Conservation (phyloP, 2,888 invertebrate species). For the Autographa pulchrina region DNA sequence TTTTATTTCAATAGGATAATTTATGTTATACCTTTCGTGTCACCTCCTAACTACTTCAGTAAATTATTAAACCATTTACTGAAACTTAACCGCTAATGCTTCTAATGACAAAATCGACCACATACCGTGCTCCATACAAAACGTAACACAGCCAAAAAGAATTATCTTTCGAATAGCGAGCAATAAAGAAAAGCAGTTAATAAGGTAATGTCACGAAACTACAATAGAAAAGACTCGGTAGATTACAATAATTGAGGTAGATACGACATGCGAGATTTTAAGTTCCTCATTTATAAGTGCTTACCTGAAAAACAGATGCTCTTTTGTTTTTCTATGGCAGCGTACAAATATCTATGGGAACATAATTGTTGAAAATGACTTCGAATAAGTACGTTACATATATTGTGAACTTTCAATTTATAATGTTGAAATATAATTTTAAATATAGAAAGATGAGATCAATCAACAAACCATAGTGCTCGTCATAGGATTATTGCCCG, state of each 20-base stretch:
- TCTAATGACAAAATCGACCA: conserved; percentile 50
- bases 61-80: conserved; percentile 7
- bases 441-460: too few species aligned
- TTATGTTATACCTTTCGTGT: neutral
- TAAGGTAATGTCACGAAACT: conserved; percentile 71
- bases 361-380: too few species aligned
- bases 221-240: conserved; percentile 34
- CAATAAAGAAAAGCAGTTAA: conserved; percentile 72
- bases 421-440: too few species aligned
- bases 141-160: conserved; percentile 58
- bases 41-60: neutral
- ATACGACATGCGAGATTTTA: conserved; percentile 22
- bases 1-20: too few species aligned
- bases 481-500: too few species aligned
- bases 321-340: too few species aligned
- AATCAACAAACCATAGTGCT: too few species aligned
- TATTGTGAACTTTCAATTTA: too few species aligned
- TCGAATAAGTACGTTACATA: too few species aligned
- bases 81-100: conserved; percentile 30
- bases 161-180: conserved; percentile 66
- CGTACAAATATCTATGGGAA: too few species aligned
- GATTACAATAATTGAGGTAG: conserved; percentile 44
- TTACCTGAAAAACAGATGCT: neutral
- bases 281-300: neutral
- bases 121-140: conserved; percentile 54